phyloP scores from a whole-genome alignment of 2,888 invertebrate species.

The Drosophila sordidapex region DNA sequence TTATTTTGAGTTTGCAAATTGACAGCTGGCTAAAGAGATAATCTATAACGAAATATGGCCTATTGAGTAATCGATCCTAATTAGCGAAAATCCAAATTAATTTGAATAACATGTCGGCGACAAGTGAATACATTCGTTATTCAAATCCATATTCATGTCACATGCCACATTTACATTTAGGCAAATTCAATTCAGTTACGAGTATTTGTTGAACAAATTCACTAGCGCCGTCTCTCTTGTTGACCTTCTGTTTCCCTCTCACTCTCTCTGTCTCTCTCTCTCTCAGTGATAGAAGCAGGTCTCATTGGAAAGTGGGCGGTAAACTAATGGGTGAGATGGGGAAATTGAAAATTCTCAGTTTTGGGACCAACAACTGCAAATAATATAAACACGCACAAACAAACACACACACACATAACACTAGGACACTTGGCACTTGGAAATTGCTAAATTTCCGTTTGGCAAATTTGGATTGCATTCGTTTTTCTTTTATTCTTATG shows the following conservation, averaged over 20 bases:
- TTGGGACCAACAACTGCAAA: constrained; percentile 32
- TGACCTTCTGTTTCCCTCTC: background rate
- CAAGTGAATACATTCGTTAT: constrained; percentile 35
- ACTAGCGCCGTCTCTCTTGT: background rate
- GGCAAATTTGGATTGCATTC: constrained; percentile 60
- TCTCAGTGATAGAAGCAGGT: background rate
- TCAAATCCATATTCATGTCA: constrained; percentile 26
- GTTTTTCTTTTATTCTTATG: constrained; percentile 14
- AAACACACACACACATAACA: background rate
- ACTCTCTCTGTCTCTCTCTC: background rate
- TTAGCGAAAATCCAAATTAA: constrained; percentile 22
- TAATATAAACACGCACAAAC: constrained; percentile 20
- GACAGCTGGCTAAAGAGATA: constrained; percentile 2
- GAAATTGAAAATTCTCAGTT: constrained; percentile 1
- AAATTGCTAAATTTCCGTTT: constrained; percentile 70
- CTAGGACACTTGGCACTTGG: constrained; percentile 22
- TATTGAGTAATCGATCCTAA: constrained; percentile 21
- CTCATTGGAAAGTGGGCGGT: background rate
- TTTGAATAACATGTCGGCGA: constrained; percentile 14
- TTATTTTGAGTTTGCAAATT: background rate
- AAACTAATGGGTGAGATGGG: background rate
- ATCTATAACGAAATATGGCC: background rate
- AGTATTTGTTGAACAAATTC: background rate
- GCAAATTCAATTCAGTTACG: constrained; percentile 9
- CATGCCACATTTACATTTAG: constrained; percentile 15